Evolutionary conservation across 2,113 vertebrate species (phyloP).

Genomic region (Serinus canaria): DNA sequence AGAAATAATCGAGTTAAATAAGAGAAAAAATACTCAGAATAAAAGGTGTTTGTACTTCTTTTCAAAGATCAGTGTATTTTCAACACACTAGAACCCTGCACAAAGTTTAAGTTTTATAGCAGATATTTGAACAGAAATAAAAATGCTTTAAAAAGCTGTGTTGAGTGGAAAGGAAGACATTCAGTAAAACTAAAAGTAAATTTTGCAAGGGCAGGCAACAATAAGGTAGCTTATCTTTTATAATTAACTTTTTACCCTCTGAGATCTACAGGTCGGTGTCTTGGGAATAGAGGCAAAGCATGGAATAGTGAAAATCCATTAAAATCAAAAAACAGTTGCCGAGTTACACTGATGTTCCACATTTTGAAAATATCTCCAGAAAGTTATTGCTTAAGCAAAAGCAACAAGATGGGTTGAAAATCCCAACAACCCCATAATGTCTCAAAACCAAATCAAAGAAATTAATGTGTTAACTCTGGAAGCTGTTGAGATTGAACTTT

Average conservation of each 20-base stretch:
- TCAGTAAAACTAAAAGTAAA: not conserved
- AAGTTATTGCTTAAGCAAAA: not conserved
- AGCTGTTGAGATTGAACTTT: not conserved
- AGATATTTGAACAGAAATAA: not conserved
- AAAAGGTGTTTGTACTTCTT: not conserved
- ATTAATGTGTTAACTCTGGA: not conserved
- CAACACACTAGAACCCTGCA: not conserved
- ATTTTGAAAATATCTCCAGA: not conserved
- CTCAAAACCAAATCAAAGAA: not conserved
- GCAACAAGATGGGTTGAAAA: not conserved
- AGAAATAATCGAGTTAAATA: not conserved
- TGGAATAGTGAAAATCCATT: not conserved
- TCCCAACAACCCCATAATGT: not conserved
- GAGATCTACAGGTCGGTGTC: not conserved
- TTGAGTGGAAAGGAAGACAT: not conserved
- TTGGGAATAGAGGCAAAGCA: not conserved
- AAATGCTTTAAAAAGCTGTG: not conserved
- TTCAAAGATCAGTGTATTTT: not conserved
- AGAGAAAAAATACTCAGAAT: not conserved
- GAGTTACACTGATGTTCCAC: not conserved
- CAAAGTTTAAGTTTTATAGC: not conserved
- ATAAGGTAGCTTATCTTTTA: not conserved
- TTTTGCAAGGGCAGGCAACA: not conserved
- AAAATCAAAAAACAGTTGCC: not conserved
- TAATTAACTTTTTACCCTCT: not conserved